Evolutionary conservation across 1,140 invertebrate species (phyloP), one percentile per base, ranked within the genome.

Genomic region (Drosophila equinoxialis): DNA sequence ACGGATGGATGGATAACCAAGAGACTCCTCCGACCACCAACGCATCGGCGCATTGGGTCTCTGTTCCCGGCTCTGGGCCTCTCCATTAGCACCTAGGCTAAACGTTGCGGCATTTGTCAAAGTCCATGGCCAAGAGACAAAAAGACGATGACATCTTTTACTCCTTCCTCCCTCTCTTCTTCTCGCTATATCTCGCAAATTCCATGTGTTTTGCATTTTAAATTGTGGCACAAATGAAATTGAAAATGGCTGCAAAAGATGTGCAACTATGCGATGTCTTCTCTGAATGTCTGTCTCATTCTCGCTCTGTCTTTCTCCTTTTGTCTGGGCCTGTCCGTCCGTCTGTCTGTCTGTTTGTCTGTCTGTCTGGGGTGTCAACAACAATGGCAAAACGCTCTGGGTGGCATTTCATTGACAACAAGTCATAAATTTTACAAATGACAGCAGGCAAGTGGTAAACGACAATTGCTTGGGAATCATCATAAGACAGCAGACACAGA

Each of bases 171-270:
- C 37, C 10, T 13, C 37, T 11, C 3, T 11, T 26, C 14, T 48
- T 30, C 30, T 30, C 30, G 30, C 30, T 6, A 6, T 30, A 26
- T 26, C 23, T 14, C 33, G 58, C 23, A 17, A 30, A 41, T 71
- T 67, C 48, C 72, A 78, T 86, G 83, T 83, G 83, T 87, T 86
- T 86, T 86, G 83, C 83, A 86, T 86, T 87, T 87, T 87, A 86
- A 86, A 86, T 86, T 86, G 83, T 82, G 75, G 55, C 75, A 87
- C 83, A 86, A 86, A 82, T 73, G 83, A 86, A 86, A 86, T 86
- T 86, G 83, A 86, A 86, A 86, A 87, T 86, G 83, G 83, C 83
- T 83, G 83, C 79, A 65, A 77, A 87, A 86, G 68, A 86, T 86
- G 79, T 87, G 83, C 83, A 86, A 82, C 83, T 79, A 86, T 86